Percentiles rank a stretch among this genome's conserved stretches.
Conservation (phyloP, 2,797 vertebrate genomes). For the Lacerta bilineata region DNA sequence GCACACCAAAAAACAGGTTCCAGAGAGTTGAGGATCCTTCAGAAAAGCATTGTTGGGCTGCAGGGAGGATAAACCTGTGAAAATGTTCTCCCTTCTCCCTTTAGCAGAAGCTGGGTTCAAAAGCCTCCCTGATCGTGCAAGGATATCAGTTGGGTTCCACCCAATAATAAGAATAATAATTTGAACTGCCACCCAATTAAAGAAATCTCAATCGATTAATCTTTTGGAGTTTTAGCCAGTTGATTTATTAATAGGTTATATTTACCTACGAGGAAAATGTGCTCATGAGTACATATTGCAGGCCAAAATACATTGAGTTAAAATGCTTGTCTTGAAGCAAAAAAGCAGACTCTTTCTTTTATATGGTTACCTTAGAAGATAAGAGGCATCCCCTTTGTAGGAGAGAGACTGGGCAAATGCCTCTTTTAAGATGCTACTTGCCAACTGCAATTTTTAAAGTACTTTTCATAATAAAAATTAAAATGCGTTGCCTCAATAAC, state of each 20-base stretch:
- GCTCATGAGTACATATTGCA: too few relatives aligned
- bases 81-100: too few relatives aligned
- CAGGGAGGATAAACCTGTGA: too few relatives aligned
- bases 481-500: background rate
- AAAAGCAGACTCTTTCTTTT: background rate
- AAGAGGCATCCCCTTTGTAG: background rate
- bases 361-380: background rate
- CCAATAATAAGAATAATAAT: background rate
- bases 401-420: background rate
- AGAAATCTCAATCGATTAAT: background rate
- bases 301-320: too few relatives aligned
- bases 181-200: background rate
- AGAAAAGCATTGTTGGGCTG: too few relatives aligned
- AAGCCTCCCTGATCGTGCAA: background rate
- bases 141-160: background rate
- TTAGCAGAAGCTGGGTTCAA: too few relatives aligned
- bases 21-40: too few relatives aligned
- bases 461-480: background rate
- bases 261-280: background rate
- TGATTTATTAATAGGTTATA: background rate
- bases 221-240: background rate
- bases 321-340: too few relatives aligned
- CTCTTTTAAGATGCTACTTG: background rate
- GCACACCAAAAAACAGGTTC: too few relatives aligned
- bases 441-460: background rate